These are phyloP conservation scores for Phainopepla nitens DNA, from an alignment of 2,113 vertebrate genomes.

Conservation along the genomic window DNA sequence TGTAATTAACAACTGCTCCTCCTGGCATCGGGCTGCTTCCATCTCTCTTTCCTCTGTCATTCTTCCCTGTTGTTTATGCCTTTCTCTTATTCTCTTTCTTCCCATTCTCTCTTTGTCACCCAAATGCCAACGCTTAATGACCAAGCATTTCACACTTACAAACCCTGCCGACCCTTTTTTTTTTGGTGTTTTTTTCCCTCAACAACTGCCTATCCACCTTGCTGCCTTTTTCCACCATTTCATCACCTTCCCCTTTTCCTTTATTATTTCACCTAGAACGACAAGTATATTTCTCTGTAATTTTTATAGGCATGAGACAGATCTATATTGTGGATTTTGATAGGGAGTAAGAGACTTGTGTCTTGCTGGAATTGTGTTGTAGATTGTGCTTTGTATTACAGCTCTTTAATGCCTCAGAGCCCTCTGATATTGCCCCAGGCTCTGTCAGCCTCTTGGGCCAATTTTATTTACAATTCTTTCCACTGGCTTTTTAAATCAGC, in stretches of 20 bases:
- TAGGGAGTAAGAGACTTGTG: neutral
- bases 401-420: neutral
- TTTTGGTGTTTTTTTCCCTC: fast-evolving
- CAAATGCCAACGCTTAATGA: neutral
- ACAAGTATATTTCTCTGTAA: neutral
- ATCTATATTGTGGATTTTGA: neutral
- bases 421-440: neutral
- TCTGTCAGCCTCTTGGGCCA: neutral
- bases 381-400: neutral
- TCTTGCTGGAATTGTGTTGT: neutral
- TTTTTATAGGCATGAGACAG: neutral
- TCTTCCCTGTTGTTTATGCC: neutral
- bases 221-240: neutral
- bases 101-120: neutral
- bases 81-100: neutral
- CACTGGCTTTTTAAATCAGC: neutral
- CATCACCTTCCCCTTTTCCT: neutral
- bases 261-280: neutral
- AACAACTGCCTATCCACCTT: neutral
- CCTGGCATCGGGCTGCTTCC: neutral
- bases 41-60: neutral
- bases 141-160: neutral
- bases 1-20: conserved; percentile 37
- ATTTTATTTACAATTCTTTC: neutral
- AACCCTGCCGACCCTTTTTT: neutral